Percentiles rank a stretch among this genome's conserved stretches.
Evolutionary conservation across 2,797 vertebrate species (phyloP).

Genomic region (Anniella stebbinsi): DNA sequence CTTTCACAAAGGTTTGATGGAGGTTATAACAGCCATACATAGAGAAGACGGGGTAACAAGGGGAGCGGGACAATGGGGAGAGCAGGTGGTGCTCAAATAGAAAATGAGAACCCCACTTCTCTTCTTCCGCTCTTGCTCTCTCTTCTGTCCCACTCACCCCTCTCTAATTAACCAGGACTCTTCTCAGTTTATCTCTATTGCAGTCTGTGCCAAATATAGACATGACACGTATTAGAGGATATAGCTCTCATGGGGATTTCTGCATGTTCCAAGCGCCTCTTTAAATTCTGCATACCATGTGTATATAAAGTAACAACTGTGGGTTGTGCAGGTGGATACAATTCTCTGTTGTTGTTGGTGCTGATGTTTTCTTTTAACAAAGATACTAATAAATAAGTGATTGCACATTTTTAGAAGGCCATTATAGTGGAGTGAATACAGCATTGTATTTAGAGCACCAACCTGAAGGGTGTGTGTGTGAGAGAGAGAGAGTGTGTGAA

Average conservation of each 20-base stretch:
- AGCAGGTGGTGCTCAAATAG: neutral
- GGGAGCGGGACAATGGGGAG: neutral
- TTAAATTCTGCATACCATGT: neutral
- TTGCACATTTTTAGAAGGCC: neutral
- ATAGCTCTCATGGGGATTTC: too few relatives aligned
- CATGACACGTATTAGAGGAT: too few relatives aligned
- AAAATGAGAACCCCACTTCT: neutral
- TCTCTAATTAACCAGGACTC: neutral
- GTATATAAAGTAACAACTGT: neutral
- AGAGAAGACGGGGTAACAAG: neutral
- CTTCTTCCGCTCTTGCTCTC: neutral
- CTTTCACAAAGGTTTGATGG: neutral
- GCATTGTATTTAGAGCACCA: neutral
- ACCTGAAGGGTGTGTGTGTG: neutral
- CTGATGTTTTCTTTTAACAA: neutral
- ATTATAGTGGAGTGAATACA: neutral
- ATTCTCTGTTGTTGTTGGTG: neutral
- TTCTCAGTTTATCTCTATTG: neutral
- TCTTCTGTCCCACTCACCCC: neutral
- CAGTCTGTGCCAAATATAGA: neutral
- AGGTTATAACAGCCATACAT: neutral
- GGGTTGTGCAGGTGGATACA: neutral
- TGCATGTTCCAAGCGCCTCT: neutral
- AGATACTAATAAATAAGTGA: neutral
- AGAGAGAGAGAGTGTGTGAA: neutral